Percentiles rank a stretch among this genome's conserved stretches.
phyloP scores from a whole-genome alignment of 1,140 invertebrate species.

The Platyura marginata region DNA sequence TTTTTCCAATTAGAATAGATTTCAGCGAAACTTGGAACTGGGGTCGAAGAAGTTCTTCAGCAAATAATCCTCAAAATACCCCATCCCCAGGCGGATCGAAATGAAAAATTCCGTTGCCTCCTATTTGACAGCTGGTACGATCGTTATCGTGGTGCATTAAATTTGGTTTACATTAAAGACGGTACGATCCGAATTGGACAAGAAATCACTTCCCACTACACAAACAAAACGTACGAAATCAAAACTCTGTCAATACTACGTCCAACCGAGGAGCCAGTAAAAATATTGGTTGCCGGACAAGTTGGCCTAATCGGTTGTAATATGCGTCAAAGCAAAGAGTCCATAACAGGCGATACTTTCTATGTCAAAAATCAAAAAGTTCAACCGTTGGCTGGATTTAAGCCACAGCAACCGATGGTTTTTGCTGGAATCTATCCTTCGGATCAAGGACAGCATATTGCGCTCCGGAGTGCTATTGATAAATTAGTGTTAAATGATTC shows the following conservation, averaged over 20 bases:
- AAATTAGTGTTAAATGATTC: constrained; percentile 89
- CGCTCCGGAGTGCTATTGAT: constrained; percentile 64
- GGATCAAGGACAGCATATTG: constrained; percentile 66
- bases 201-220: constrained; percentile 41
- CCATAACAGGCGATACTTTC: constrained; percentile 74
- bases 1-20: constrained; percentile 27
- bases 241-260: constrained; percentile 62
- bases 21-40: constrained; percentile 81
- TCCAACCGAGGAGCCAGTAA: constrained; percentile 51
- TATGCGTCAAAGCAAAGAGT: constrained; percentile 61
- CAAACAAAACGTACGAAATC: constrained; percentile 56
- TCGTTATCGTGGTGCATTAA: constrained; percentile 66
- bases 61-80: constrained; percentile 64
- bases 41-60: constrained; percentile 56
- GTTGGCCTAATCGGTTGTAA: constrained; percentile 59
- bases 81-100: constrained; percentile 38
- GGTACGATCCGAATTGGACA: constrained; percentile 49
- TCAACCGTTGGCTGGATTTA: constrained; percentile 44
- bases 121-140: constrained; percentile 94
- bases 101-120: constrained; percentile 53
- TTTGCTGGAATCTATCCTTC: constrained; percentile 88
- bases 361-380: constrained; percentile 32
- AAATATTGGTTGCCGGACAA: constrained; percentile 40
- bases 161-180: constrained; percentile 60
- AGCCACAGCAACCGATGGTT: constrained; percentile 68